Conservation (phyloP, 2,888 invertebrate genomes). For the Dione juno region DNA sequence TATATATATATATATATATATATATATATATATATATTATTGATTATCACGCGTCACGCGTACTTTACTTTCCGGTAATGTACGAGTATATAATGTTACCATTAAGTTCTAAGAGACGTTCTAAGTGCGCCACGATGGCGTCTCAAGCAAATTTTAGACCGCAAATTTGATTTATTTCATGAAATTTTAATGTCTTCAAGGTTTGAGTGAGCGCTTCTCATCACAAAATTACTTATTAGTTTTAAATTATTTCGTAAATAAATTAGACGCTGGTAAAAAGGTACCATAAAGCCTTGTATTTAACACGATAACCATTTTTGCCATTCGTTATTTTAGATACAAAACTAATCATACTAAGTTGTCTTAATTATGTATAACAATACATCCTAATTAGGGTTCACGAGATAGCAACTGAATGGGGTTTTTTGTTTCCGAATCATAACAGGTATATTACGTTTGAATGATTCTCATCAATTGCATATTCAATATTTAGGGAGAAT, state of each 20-base stretch:
- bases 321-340: not conserved
- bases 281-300: not conserved
- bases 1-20: no score
- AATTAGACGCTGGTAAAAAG: constrained; percentile 38
- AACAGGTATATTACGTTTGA: not conserved
- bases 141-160: not conserved
- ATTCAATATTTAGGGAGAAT: no score
- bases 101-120: not conserved
- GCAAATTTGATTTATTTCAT: constrained; percentile 9
- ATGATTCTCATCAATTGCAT: not conserved
- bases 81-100: no score
- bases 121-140: not conserved
- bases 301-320: not conserved
- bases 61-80: no score
- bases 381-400: constrained; percentile 6
- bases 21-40: no score
- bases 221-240: constrained; percentile 7
- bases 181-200: not conserved
- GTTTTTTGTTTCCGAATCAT: not conserved
- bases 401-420: not conserved
- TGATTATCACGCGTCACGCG: no score
- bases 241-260: constrained; percentile 11
- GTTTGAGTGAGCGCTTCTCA: not conserved
- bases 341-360: not conserved
- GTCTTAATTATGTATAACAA: not conserved